Percentiles rank a stretch among this genome's conserved stretches.
Conservation (phyloP, 2,888 invertebrate genomes). For the Apamea crenata region DNA sequence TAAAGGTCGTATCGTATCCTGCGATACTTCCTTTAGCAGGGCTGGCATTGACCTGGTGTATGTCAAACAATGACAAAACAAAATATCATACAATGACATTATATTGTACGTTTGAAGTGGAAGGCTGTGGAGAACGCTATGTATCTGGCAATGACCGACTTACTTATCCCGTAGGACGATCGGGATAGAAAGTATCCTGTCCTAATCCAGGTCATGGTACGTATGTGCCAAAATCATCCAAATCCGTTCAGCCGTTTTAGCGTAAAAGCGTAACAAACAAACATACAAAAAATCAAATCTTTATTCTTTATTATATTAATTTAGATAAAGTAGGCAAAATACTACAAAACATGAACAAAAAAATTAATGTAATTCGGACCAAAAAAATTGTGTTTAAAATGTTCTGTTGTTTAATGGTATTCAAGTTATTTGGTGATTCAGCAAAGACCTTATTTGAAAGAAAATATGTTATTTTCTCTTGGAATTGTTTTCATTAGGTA, state of each 20-base stretch:
- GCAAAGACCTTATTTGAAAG: neutral
- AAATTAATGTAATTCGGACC: neutral
- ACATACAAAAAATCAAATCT: neutral
- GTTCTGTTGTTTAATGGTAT: neutral
- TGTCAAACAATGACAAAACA: conserved; percentile 31
- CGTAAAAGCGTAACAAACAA: neutral
- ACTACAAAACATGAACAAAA: neutral
- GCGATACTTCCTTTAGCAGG: conserved; percentile 33
- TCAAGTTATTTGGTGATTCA: neutral
- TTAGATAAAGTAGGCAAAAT: neutral
- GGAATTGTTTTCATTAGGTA: neutral
- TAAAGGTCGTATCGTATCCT: conserved; percentile 58
- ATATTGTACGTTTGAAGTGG: conserved; percentile 13
- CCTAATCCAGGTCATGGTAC: neutral
- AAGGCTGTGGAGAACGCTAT: conserved; percentile 2
- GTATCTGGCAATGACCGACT: neutral
- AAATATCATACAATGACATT: conserved; percentile 13
- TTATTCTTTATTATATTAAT: neutral
- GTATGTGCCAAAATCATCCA: neutral
- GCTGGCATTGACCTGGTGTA: conserved; percentile 55
- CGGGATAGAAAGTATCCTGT: neutral
- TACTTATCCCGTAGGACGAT: neutral
- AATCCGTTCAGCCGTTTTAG: neutral
- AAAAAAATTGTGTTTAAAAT: neutral
- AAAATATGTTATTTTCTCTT: neutral